Base-by-base conservation (phyloP, 2,888 invertebrate genomes). In the Bombylius discolor region DNA sequence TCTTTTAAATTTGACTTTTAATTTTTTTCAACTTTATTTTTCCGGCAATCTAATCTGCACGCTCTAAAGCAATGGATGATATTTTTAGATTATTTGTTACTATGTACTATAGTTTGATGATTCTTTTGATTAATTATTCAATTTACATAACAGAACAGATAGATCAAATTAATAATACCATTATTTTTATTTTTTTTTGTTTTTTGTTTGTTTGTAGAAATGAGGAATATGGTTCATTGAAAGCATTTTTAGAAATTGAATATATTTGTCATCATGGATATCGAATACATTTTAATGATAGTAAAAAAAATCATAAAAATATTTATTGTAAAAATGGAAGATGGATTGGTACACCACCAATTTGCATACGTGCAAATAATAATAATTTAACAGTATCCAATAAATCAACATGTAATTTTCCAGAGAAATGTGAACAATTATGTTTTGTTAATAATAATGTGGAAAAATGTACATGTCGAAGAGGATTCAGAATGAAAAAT, bases 401-500 rank as follows among this genome's bases (percentile, higher is more conserved):
- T 33, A 58, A 59, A 55, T 53, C 53, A 52, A 56, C 57, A 52
- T 59, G 60, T 55, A 58, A 54, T 49, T 47, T 53, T 48, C 54
- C 53, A 31, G 44, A 55, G 46, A 53, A 53, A 55, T 63, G 63
- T 51, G 60, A 61, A 32, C 63, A 63, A 52, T 44, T 60, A 11
- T 63, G 63, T 52, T 56, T 50, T 52, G 55, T 58, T 39, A 53
- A 53, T 33, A 58, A 61, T 53, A 69, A 66, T 55, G 65, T 62
- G 57, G 74, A 66, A 61, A 72, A 69, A 61, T 79, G 79, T 61
- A 68, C 70, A 31, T 79, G 79, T 63, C 70, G 73, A 58, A 68
- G 71, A 53, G 78, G 79, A 55, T 77, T 75, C 64, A 66, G 67
- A 49, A 64, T 67, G 44, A 68, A 75, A 53, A 60, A 60, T 53